phyloP scores from a whole-genome alignment of 2,113 vertebrate genomes.

The Leuciscus idus region DNA sequence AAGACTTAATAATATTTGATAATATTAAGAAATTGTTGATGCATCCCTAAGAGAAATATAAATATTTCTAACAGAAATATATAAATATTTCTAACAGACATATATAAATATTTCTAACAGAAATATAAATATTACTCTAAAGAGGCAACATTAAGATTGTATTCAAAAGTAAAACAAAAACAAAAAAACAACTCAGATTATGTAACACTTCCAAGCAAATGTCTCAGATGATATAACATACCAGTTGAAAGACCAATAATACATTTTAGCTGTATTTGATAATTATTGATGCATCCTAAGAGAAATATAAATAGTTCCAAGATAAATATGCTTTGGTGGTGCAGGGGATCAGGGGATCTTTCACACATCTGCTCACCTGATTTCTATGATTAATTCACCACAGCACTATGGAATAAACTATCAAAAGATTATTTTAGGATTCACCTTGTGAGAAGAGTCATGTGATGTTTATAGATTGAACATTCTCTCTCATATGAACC shows the following conservation, averaged over 20 bases:
- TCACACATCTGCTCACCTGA: constrained; percentile 25
- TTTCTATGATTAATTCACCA: neutral
- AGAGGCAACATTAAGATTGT: no score
- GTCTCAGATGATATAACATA: no score
- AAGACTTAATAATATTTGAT: neutral
- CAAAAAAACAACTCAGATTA: no score
- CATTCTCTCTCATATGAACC: neutral
- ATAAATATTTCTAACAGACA: no score
- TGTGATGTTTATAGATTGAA: neutral
- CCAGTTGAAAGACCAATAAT: no score
- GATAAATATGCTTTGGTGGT: neutral
- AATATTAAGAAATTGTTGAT: neutral
- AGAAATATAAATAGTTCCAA: neutral
- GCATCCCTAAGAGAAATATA: neutral
- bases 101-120: neutral
- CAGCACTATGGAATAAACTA: neutral
- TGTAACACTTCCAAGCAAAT: no score
- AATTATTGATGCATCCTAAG: neutral
- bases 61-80: no score
- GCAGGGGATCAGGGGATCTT: constrained; percentile 4
- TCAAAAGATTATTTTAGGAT: neutral
- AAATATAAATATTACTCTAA: no score
- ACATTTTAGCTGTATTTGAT: no score
- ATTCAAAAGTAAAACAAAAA: no score
- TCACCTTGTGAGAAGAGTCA: neutral